Evolutionary conservation across 2,113 vertebrate species (phyloP), one percentile per base, ranked within the genome.

Genomic region (Mormoops blainvillei): DNA sequence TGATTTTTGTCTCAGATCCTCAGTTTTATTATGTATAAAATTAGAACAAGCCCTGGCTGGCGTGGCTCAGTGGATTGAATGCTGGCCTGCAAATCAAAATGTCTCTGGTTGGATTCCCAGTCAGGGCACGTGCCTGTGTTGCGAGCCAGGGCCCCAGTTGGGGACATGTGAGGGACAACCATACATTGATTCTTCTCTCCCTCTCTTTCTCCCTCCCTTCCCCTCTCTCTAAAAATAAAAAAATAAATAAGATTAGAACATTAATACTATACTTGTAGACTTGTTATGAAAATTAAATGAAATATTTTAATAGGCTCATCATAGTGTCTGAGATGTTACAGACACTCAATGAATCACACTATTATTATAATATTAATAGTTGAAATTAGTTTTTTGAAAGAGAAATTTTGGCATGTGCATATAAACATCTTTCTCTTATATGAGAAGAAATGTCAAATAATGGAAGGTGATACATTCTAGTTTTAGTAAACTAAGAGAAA

Each of bases 381-480:
- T 36, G 80, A 89, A 63, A 78, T 89, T 85, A 94, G 38, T 10
- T 80, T 68, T 87, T 83, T 94, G 94, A 94, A 83, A 43, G 58
- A 91, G 31, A 80, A 71, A 77, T 83, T 93, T 95, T 91, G 68
- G 43, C 52, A 20, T 71, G 38, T 15, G 3, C 31, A 63, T 41
- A 22, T 89, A 91, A 93, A 74, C 58, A 86, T 67, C 90, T 91
- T 92, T 26, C 33, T 90, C 26, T 71, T 61, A 74, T 41, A 74
- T 41, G 48, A 52, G n/a, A 77, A 94, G 45, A 89, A 88, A 86
- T 81, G 73, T 92, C 89, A 95, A 82, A 95, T 92, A 94, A 92
- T 61, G 63, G 63, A 65, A 92, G 67, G 86, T 74, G 74, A 87
- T 65, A 58, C 61, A 77, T 87, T 92, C 48, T 28, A 78, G 14